Evolutionary conservation across 1,140 invertebrate species (phyloP).

Genomic region (Drosophila teissieri): DNA sequence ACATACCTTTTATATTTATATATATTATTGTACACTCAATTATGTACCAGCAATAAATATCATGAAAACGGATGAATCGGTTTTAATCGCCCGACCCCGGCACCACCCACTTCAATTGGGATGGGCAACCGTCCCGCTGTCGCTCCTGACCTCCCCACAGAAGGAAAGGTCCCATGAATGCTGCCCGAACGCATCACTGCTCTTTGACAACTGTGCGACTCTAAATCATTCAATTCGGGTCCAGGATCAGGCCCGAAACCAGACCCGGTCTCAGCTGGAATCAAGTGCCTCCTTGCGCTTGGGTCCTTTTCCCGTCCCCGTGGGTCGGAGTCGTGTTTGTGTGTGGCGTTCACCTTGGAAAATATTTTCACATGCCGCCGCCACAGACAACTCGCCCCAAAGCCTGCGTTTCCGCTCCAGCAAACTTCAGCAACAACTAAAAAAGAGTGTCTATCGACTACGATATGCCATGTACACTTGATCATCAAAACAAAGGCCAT

Average conservation of each 20-base stretch:
- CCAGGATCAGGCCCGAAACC: conserved; percentile 17
- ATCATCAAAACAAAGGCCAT: too few relatives aligned
- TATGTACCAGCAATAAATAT: conserved; percentile 76
- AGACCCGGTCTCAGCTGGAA: conserved; percentile 58
- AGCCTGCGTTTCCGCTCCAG: conserved; percentile 70
- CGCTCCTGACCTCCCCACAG: neutral
- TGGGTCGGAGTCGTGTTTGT: conserved; percentile 15
- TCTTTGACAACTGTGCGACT: conserved; percentile 79
- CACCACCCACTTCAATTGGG: conserved; percentile 25
- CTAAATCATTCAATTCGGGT: conserved; percentile 77
- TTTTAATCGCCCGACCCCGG: conserved; percentile 67
- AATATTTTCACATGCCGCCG: conserved; percentile 76
- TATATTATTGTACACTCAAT: conserved; percentile 81
- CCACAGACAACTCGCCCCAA: conserved; percentile 35
- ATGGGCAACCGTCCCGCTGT: conserved; percentile 7
- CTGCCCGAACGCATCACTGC: conserved; percentile 74
- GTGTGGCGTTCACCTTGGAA: conserved; percentile 78
- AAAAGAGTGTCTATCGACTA: conserved; percentile 5
- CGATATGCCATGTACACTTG: conserved; percentile 1
- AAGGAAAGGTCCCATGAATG: conserved; percentile 23
- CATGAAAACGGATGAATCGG: conserved; percentile 69
- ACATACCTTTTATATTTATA: neutral
- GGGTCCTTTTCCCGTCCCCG: conserved; percentile 43
- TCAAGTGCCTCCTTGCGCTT: conserved; percentile 45
- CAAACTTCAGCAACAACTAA: conserved; percentile 57